Evolutionary conservation across 2,113 vertebrate genomes (phyloP).

Genomic region (Thunnus maccoyii): DNA sequence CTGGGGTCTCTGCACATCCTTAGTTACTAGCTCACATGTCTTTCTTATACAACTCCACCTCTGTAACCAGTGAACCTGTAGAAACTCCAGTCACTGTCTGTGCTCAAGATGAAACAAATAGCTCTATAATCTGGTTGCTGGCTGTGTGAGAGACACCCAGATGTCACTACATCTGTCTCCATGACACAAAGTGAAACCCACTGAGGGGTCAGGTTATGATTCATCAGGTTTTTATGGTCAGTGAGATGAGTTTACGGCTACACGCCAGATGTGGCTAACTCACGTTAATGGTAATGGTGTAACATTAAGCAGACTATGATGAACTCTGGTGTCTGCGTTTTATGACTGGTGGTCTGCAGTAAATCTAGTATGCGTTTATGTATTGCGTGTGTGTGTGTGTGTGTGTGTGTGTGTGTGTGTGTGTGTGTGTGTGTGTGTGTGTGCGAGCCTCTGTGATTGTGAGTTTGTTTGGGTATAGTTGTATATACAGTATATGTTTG

Average conservation of each 20-base stretch:
- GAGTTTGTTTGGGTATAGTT: too few species aligned
- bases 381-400: constrained; percentile 7
- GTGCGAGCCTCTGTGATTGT: too few species aligned
- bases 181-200: constrained; percentile 8
- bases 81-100: not conserved
- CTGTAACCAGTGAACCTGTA: not conserved
- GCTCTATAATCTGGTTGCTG: not conserved
- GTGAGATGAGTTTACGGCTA: constrained; percentile 52
- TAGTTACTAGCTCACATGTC: too few species aligned
- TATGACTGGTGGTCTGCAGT: constrained; percentile 41
- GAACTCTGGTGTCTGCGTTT: constrained; percentile 51
- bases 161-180: constrained; percentile 21
- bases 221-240: constrained; percentile 43
- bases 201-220: constrained; percentile 30
- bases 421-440: not conserved
- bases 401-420: constrained; percentile 7
- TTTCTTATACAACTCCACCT: too few species aligned
- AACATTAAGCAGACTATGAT: constrained; percentile 53
- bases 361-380: constrained; percentile 25
- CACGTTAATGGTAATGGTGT: constrained; percentile 46
- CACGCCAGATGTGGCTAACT: constrained; percentile 55
- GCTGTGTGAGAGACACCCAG: constrained; percentile 19
- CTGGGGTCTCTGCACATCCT: too few species aligned
- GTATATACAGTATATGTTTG: too few species aligned
- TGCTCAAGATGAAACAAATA: constrained; percentile 6